Base-by-base conservation (phyloP, 2,888 invertebrate genomes). In the Leucozona laternaria region DNA sequence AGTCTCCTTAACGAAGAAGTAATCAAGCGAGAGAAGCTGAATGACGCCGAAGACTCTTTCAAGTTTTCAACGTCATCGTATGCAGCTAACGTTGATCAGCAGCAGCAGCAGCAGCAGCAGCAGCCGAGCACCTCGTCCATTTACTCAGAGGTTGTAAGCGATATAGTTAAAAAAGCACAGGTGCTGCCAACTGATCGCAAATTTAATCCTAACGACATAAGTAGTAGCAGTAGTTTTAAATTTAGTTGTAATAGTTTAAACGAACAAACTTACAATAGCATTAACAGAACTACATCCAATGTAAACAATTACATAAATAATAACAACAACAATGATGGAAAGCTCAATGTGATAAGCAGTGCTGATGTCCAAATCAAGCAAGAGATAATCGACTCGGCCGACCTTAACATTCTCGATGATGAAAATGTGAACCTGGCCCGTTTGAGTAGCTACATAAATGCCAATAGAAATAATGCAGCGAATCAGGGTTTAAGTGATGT, bases 301-400 rank as follows among this genome's bases (percentile, higher is more conserved):
- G 88, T 83, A 86, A 88, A 84, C 88, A 89, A 86, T 89, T 89
- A 87, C 87, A 88, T 88, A 86, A 88, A 88, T 37, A 58, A 88
- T 90, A 90, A 90, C 89, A 90, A 89, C 90, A 91, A 90, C 90
- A 90, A 90, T 90, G 90, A 91, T 91, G 91, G 90, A 89, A 92
- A 92, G 91, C 90, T 90, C 89, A 92, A 92, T 92, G 92, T 92
- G 92, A 92, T 92, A 92, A 92, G 60, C 37, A 60, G 92, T 90
- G 87, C 89, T 88, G 92, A 92, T 90, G 88, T 81, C 76, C 89
- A 90, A 88, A 91, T 92, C 88, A 92, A 92, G 78, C 89, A 91
- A 34, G 92, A 92, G 82, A 79, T 91, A 48, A 90, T 91, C 84
- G 92, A 91, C 88, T 86, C 87, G 34, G 83, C 89, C 25, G 83